Percentiles rank a stretch among this genome's conserved stretches.
Evolutionary conservation across 2,888 invertebrate species (phyloP).

Genomic region (Catocala nupta): DNA sequence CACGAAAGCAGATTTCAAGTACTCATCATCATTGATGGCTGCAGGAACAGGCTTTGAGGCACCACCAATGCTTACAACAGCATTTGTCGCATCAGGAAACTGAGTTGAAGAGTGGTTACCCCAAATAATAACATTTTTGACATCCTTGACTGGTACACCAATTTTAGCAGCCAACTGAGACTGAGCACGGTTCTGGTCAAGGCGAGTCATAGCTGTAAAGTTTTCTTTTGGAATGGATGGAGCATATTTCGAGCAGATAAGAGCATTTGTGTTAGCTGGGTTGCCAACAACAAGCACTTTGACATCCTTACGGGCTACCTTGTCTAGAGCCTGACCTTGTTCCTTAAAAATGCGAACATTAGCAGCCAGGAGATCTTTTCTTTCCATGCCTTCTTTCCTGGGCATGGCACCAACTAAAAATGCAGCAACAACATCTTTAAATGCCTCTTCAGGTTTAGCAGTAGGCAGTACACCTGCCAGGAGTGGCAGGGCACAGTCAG

Average conservation of each 20-base stretch:
- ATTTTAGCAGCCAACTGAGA: conserved; percentile 94
- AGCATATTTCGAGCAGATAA: conserved; percentile 97
- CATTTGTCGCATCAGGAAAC: conserved; percentile 96
- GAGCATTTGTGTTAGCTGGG: conserved; percentile 99
- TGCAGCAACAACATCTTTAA: conserved; percentile 97
- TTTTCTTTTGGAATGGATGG: conserved; percentile 98
- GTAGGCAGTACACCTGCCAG: conserved; percentile 95
- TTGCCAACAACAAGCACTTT: conserved; percentile 99
- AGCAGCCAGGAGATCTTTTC: conserved; percentile 98
- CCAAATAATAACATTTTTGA: conserved; percentile 98
- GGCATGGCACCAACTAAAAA: conserved; percentile 99
- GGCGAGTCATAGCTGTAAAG: conserved; percentile 98
- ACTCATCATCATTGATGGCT: conserved; percentile 93
- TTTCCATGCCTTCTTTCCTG: conserved; percentile 98
- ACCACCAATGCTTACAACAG: conserved; percentile 87
- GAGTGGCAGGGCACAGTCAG: conserved; percentile 97
- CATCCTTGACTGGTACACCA: conserved; percentile 90
- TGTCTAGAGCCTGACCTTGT: conserved; percentile 97
- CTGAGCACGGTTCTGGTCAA: conserved; percentile 99
- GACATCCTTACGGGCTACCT: conserved; percentile 96
- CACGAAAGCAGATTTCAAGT: conserved; percentile 94
- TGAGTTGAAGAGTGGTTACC: conserved; percentile 99
- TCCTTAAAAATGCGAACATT: conserved; percentile 99
- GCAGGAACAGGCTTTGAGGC: conserved; percentile 88
- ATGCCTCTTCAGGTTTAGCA: conserved; percentile 95